phyloP scores from a whole-genome alignment of 1,140 invertebrate genomes.

The Saccostrea cuccullata region DNA sequence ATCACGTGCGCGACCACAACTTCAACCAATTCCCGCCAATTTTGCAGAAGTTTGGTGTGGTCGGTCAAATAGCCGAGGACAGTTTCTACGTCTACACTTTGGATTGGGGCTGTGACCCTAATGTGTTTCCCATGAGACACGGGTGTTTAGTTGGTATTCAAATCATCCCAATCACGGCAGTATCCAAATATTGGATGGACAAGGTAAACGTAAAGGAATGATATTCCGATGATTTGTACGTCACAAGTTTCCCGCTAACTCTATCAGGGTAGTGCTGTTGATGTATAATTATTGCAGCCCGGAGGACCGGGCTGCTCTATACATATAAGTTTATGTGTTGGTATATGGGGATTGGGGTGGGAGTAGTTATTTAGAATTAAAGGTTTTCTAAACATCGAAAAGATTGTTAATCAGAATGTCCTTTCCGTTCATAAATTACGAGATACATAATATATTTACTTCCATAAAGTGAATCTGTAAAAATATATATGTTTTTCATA shows the following conservation, averaged over 20 bases:
- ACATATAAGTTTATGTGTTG: too few relatives aligned
- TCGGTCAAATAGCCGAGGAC: conserved; percentile 68
- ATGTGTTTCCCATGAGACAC: conserved; percentile 72
- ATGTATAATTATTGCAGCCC: not conserved
- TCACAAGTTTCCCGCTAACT: not conserved
- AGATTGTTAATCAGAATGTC: too few relatives aligned
- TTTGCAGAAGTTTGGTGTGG: conserved; percentile 64
- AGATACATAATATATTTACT: too few relatives aligned
- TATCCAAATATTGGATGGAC: conserved; percentile 71
- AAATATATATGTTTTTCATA: too few relatives aligned
- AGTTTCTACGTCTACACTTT: conserved; percentile 70
- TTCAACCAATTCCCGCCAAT: conserved; percentile 67
- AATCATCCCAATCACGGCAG: conserved; percentile 70
- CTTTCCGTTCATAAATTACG: too few relatives aligned
- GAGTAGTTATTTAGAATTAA: too few relatives aligned
- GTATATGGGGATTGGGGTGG: too few relatives aligned
- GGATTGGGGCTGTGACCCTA: conserved; percentile 71
- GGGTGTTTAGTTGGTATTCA: conserved; percentile 72
- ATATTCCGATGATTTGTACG: not conserved
- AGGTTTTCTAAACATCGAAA: too few relatives aligned
- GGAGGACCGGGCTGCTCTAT: too few relatives aligned
- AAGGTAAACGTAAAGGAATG: conserved; percentile 52
- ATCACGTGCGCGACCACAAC: conserved; percentile 71
- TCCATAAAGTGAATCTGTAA: too few relatives aligned
- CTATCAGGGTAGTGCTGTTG: not conserved